phyloP scores from a whole-genome alignment of 1,140 invertebrate genomes.

The Drosophila burlai region DNA sequence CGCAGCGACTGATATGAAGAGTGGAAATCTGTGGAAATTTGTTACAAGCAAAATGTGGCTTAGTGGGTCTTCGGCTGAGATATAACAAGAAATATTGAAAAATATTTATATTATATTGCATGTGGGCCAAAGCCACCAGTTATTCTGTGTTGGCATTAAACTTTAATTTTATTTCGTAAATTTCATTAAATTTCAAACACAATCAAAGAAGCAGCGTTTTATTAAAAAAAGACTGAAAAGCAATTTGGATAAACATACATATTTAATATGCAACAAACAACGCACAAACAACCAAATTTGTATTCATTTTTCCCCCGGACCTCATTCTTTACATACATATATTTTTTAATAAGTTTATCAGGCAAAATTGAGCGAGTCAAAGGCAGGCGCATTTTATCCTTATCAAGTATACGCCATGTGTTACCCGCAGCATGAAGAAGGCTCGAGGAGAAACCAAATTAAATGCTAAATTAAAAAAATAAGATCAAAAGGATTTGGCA shows the following conservation, averaged over 20 bases:
- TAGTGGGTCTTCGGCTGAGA: constrained; percentile 21
- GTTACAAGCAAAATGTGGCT: constrained; percentile 56
- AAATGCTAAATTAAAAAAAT: constrained; percentile 77
- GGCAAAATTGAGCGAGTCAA: constrained; percentile 50
- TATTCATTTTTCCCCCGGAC: constrained; percentile 30
- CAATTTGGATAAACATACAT: constrained; percentile 32
- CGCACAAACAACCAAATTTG: constrained; percentile 41
- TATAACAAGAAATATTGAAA: constrained; percentile 32
- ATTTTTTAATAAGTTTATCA: constrained; percentile 68
- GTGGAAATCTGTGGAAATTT: constrained; percentile 75
- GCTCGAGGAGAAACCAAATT: constrained; percentile 55
- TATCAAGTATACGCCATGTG: constrained; percentile 77
- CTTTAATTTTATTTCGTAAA: constrained; percentile 21
- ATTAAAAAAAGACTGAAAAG: constrained; percentile 44
- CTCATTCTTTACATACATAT: constrained; percentile 12
- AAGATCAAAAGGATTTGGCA: constrained; percentile 78
- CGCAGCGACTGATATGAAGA: constrained; percentile 45
- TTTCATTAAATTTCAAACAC: constrained; percentile 28
- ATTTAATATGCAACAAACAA: constrained; percentile 59
- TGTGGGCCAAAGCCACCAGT: constrained; percentile 14
- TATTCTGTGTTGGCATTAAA: not conserved
- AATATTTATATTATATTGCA: constrained; percentile 7
- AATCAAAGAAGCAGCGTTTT: constrained; percentile 36
- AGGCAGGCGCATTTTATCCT: constrained; percentile 33
- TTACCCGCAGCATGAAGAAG: constrained; percentile 35